A percentile compares a stretch with the other conserved stretches of the same genome.
Evolutionary conservation across 1,140 invertebrate species (phyloP).

Genomic region (Macrobrachium nipponense): DNA sequence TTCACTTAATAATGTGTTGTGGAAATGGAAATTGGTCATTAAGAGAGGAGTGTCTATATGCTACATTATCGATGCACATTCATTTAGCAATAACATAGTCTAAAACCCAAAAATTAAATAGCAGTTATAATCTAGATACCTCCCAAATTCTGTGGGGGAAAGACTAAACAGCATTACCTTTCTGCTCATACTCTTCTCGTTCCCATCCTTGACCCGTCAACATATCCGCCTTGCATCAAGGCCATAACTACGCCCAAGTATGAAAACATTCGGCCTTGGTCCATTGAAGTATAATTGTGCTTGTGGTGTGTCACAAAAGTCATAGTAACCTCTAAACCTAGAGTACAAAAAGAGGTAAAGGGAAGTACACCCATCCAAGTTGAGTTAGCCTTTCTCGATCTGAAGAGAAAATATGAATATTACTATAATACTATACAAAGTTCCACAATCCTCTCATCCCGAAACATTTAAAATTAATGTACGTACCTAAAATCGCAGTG

Average conservation of each 20-base stretch:
- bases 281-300: constrained; percentile 92
- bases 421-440: no score
- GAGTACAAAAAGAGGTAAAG: constrained; percentile 97
- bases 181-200: constrained; percentile 79
- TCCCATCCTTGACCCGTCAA: constrained; percentile 82
- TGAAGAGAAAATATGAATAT: constrained; percentile 62
- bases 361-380: constrained; percentile 91
- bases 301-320: constrained; percentile 96
- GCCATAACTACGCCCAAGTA: constrained; percentile 95
- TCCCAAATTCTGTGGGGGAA: neutral
- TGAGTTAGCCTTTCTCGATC: constrained; percentile 77
- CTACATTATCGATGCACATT: no score
- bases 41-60: no score
- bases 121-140: neutral
- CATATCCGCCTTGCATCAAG: constrained; percentile 89
- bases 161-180: neutral
- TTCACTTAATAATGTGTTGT: no score
- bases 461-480: neutral
- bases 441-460: no score
- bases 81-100: no score
- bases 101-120: no score
- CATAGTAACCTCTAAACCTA: constrained; percentile 96
- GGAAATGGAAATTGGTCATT: no score
- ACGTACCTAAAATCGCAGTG: neutral
- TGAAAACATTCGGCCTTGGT: constrained; percentile 98